Evolutionary conservation across 2,888 invertebrate species (phyloP), one percentile per base, ranked within the genome.

Genomic region (Diaperis boleti): DNA sequence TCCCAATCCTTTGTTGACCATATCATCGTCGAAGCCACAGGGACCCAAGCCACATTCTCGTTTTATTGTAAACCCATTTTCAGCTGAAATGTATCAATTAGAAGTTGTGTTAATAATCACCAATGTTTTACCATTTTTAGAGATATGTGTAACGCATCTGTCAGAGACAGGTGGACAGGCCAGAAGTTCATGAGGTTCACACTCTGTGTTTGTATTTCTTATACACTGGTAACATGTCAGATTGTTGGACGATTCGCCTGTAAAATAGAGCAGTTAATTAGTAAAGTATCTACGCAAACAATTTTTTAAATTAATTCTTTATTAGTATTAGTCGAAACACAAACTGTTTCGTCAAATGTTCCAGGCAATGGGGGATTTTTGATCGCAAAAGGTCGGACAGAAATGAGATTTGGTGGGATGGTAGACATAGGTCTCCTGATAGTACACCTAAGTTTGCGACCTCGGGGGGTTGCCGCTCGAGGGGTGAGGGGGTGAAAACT

Each of bases 11-110:
- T 72, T 76, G 26, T 73, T 66, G 66, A 80, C 76, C 74, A 77
- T 77, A 26, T 74, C 74, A 63, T 83, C 82, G 55, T 80, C 77
- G 68, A 83, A 83, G 6, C 74, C 74, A 66, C 83, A 83, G 1
- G 83, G 83, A 2, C 80, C 82, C 20, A 83, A 66, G 6, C 83
- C 83, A 63, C 83, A 83, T 72, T 83, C 82, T 2, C 82, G 70
- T 68, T 79, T 82, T 52, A 83, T 72, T 8, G 69, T 68, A 59
- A 79, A 81, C 10, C 82, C 82, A 49, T 75, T 75, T 54, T 74
- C 68, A 20, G 73, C 82, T 83, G 73, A 45, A 81, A 78, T 54
- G 63, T 49, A 59, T 55, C 41, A 37, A 37, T 17, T 8, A 54
- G 11, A 4, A 54, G 22, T n/a, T 6, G 2, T 20, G 3, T 14